These are phyloP conservation scores for Drosophila rhopaloa DNA, from an alignment of 1,140 invertebrate genomes.

Conservation along the genomic window DNA sequence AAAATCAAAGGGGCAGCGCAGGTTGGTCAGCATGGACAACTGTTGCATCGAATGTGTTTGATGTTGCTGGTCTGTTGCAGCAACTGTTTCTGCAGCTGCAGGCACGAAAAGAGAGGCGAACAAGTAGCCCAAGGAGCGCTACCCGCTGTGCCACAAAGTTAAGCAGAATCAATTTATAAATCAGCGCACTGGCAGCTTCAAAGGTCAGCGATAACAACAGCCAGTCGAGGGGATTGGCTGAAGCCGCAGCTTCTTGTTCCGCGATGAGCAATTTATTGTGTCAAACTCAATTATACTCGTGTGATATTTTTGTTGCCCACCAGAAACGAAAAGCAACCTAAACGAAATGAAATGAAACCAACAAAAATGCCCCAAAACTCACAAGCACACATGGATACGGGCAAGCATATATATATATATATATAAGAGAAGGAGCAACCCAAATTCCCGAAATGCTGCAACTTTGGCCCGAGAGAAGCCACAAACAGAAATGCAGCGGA, in stretches of 20 bases:
- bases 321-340: conserved; percentile 45
- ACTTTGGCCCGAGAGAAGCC: conserved; percentile 58
- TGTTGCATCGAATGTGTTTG: conserved; percentile 12
- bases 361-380: conserved; percentile 36
- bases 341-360: conserved; percentile 43
- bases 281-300: conserved; percentile 84
- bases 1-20: conserved; percentile 58
- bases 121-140: conserved; percentile 58
- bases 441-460: conserved; percentile 79
- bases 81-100: conserved; percentile 5
- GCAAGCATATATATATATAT: conserved; percentile 5
- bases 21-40: conserved; percentile 38
- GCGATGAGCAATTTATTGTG: conserved; percentile 84
- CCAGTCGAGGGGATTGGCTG: conserved; percentile 52
- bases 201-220: conserved; percentile 80
- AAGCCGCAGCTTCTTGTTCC: conserved; percentile 45
- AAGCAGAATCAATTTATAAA: conserved; percentile 83
- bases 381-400: conserved; percentile 13
- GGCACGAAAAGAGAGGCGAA: conserved; percentile 1
- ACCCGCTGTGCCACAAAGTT: conserved; percentile 79
- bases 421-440: conserved; percentile 71
- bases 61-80: conserved; percentile 21
- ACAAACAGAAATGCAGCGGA: conserved; percentile 21
- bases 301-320: conserved; percentile 80
- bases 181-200: conserved; percentile 74